phyloP scores from a whole-genome alignment of 2,888 invertebrate species.

The Epistrophe grossulariae region DNA sequence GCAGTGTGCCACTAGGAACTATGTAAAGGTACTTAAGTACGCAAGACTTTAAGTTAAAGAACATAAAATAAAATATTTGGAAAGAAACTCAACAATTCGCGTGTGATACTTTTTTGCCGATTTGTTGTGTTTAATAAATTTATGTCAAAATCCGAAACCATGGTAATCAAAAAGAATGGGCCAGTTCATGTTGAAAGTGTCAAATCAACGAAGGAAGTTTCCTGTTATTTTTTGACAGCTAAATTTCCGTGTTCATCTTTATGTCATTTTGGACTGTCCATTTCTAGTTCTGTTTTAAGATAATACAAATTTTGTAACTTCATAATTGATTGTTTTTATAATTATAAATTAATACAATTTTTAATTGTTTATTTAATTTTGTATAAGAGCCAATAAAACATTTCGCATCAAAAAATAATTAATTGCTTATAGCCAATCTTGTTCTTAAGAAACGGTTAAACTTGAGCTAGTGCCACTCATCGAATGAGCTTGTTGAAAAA shows the following conservation, averaged over 20 bases:
- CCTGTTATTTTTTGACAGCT: not conserved
- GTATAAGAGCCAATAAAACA: no score
- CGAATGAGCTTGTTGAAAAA: no score
- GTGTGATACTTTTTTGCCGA: not conserved
- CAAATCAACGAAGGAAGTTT: no score
- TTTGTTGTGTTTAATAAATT: slow-evolving; percentile 9
- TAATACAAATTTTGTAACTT: no score
- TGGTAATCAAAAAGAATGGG: not conserved
- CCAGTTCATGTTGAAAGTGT: not conserved
- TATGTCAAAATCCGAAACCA: not conserved
- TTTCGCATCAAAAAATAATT: no score
- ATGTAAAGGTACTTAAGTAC: not conserved
- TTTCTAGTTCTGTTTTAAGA: no score
- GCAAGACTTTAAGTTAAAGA: slow-evolving; percentile 13
- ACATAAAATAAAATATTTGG: not conserved
- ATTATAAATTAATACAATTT: no score
- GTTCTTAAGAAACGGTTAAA: no score
- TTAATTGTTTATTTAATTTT: no score
- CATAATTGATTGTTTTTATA: no score
- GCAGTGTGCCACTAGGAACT: not conserved
- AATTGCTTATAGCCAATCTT: no score
- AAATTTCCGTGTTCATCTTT: not conserved
- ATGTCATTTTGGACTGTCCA: not conserved
- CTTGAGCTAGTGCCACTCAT: no score
- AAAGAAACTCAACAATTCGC: slow-evolving; percentile 1